Evolutionary conservation across 2,797 vertebrate species (phyloP), one percentile per base, ranked within the genome.

Genomic region (Ibycter americanus): DNA sequence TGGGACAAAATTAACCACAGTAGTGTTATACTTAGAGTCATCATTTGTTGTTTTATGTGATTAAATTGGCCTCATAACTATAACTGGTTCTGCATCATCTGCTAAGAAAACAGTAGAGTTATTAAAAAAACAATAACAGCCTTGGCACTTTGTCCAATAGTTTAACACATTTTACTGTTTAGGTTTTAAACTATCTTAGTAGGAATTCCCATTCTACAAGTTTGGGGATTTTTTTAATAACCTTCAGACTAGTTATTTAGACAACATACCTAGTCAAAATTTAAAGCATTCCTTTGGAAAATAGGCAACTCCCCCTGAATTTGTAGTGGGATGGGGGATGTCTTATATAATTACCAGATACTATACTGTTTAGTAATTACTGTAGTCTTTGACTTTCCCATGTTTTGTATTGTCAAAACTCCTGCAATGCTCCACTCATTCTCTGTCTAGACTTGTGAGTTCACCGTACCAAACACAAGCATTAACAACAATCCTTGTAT

Each of bases 31-130:
- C 54, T 66, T 26, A 56, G 8, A 82, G 52, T 93, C 7, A 87
- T 95, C 20, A 78, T 93, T 97, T 96, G 20, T 87, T 97, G 68
- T 93, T 97, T 97, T 96, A 96, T 77, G 51, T 97, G 88, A 96
- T 97, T 96, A 95, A 97, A 91, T 95, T 97, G 65, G 74, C 94
- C 44, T 96, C 92, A 73, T 95, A 96, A 66, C 70, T 93, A 31
- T 85, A 93, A 89, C 71, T 95, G 12, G 70, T 97, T 97, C 91
- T 97, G 80, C 80, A 92, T 95, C 86, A 93, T 89, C 79, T 97
- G 73, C 80, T 97, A 90, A 89, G 92, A 94, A 97, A 98, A 93
- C 90, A 70, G 38, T 83, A 47, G 63, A 52, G n/a, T 96, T 96
- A 95, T 96, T 97, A 96, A 96, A 96, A 96, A 96, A 93, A 8